phyloP scores from a whole-genome alignment of 2,888 invertebrate genomes.

The Sinelater perroti region DNA sequence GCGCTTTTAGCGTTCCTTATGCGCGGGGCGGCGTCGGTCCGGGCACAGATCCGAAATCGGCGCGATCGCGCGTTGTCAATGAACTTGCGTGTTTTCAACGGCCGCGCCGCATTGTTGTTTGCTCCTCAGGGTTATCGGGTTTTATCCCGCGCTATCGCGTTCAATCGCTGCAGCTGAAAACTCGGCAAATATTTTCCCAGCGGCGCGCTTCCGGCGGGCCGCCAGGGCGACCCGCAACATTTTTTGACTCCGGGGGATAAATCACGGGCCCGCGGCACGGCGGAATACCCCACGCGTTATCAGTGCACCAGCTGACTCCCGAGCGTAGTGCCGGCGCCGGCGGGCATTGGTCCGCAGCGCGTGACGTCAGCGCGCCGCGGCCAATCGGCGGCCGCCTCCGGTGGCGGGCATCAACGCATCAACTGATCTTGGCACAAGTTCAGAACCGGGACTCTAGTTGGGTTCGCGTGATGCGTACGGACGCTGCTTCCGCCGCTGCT shows the following conservation, averaged over 20 bases:
- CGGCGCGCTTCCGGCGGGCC: not conserved
- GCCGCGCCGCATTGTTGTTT: slow-evolving; percentile 27
- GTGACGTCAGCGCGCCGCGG: slow-evolving; percentile 58
- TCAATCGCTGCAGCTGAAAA: slow-evolving; percentile 20
- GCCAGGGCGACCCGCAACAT: not conserved
- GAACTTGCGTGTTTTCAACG: slow-evolving; percentile 27
- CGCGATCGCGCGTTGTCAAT: slow-evolving; percentile 24
- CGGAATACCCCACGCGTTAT: slow-evolving; percentile 57
- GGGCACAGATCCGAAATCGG: not conserved
- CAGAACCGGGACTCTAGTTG: slow-evolving; percentile 52
- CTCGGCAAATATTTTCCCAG: slow-evolving; percentile 19
- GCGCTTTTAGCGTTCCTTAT: slow-evolving; percentile 32
- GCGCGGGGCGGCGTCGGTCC: too few relatives aligned
- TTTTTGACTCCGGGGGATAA: slow-evolving; percentile 10
- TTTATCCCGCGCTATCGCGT: slow-evolving; percentile 31
- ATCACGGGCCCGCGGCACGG: slow-evolving; percentile 33
- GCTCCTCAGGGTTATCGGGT: slow-evolving; percentile 30
- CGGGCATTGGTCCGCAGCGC: slow-evolving; percentile 53
- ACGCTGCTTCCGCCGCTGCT: slow-evolving; percentile 46
- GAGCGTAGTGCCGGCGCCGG: slow-evolving; percentile 56
- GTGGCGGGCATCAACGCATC: slow-evolving; percentile 59
- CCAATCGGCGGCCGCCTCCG: slow-evolving; percentile 60
- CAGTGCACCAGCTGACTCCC: slow-evolving; percentile 57
- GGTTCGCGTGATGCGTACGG: slow-evolving; percentile 56
- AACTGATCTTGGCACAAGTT: slow-evolving; percentile 59